phyloP scores from a whole-genome alignment of 2,888 invertebrate genomes.

The Actias luna region DNA sequence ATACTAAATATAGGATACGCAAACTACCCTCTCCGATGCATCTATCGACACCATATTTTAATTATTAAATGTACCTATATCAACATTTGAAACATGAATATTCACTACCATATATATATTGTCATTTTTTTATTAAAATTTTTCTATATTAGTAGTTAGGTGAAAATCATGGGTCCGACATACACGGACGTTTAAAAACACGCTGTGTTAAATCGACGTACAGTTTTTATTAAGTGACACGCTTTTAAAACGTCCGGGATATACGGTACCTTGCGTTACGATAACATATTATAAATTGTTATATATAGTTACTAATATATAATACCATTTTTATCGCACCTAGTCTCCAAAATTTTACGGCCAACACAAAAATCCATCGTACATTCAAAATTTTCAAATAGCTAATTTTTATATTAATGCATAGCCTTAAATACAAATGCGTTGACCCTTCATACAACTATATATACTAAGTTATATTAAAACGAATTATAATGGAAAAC shows the following conservation, averaged over 20 bases:
- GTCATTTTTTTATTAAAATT: constrained; percentile 8
- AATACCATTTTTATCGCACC: constrained; percentile 50
- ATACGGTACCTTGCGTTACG: background rate
- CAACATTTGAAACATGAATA: background rate
- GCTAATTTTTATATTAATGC: background rate
- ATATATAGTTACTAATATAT: constrained; percentile 26
- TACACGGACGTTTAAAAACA: background rate
- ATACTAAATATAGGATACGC: no score
- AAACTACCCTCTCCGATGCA: background rate
- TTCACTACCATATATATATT: constrained; percentile 17
- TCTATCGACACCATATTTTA: background rate
- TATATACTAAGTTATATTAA: constrained; percentile 25
- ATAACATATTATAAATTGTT: background rate
- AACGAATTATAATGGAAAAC: constrained; percentile 45
- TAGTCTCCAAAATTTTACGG: constrained; percentile 51
- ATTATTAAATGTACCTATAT: background rate
- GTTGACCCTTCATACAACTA: background rate
- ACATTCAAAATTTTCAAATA: background rate
- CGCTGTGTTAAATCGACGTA: background rate
- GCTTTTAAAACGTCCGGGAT: background rate
- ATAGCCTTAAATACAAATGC: background rate
- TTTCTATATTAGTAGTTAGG: background rate
- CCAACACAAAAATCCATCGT: background rate
- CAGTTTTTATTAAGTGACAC: background rate
- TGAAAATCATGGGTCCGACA: background rate